Base-by-base conservation (phyloP, 1,140 invertebrate genomes). In the Cardiocondyla obscurior region DNA sequence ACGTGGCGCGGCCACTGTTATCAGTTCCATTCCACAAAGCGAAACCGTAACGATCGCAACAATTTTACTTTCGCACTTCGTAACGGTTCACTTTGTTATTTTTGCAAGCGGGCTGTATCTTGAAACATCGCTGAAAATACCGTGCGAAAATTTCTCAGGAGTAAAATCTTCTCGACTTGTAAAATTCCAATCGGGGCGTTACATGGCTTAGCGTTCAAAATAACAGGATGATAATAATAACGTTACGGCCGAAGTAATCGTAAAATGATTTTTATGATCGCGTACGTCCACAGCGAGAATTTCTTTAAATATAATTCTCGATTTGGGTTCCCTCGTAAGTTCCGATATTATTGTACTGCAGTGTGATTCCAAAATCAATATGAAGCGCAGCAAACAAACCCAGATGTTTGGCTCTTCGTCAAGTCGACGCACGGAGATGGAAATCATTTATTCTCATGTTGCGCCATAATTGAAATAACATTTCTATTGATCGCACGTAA, bases 351-450 rank as follows among this genome's bases (percentile, higher is more conserved):
- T 4, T 46, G 39, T 36, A 51, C 28, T 42, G 46, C 62, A 69
- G 33, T 55, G 57, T 49, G 46, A 46, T 79, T 39, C 46, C 62
- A 53, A 67, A 79, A 79, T 79, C 74, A 53, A 79, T 79, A 79
- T 39, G 33, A 25, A 79, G n/a, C 33, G 62, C 25, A 39, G 74
- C 62, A 79, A 79, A 69, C 74, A 79, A 79, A 79, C 33, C 62
- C 74, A 69, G 62, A 79, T 69, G 62, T 79, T 79, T 79, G 74
- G 74, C 74, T 67, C 55, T 4, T 39, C 36, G 44, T 79, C 74
- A 79, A 79, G 16, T 69, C 74, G 33, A 67, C 25, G 46, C 46
- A 53, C 62, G 25, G 22, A 49, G 33, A 65, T 46, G 60, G 62
- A 67, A 69, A 67, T 79, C 33, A 79, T 79, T 69, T 79, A 42